Evolutionary conservation across 2,888 invertebrate species (phyloP).

Genomic region (Opisthograptis luteolata): DNA sequence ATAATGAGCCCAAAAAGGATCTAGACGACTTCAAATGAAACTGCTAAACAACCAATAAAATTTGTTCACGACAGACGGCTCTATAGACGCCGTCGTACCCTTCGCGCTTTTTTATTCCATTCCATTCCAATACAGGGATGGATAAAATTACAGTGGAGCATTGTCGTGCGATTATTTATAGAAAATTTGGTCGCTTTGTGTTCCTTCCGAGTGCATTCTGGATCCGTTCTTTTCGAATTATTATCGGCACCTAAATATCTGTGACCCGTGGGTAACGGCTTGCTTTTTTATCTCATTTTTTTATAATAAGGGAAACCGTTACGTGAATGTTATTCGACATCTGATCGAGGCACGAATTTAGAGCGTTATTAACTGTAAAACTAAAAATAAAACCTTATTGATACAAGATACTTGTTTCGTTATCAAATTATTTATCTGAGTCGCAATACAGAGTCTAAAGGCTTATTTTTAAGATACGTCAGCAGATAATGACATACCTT

Average conservation of each 20-base stretch:
- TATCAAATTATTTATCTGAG: constrained; percentile 16
- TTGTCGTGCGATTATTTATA: constrained; percentile 83
- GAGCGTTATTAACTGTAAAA: constrained; percentile 6
- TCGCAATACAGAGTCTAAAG: constrained; percentile 1
- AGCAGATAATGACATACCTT: constrained; percentile 9
- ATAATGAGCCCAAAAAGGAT: too few relatives aligned
- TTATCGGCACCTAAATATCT: constrained; percentile 55
- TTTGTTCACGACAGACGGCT: constrained; percentile 44
- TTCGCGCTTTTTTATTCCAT: constrained; percentile 71
- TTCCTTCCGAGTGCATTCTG: constrained; percentile 66
- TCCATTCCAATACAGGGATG: constrained; percentile 78
- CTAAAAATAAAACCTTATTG: not conserved
- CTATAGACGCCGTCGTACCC: constrained; percentile 54
- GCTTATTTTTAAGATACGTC: constrained; percentile 16
- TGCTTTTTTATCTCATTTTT: constrained; percentile 51
- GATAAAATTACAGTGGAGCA: constrained; percentile 77
- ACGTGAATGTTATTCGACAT: constrained; percentile 26
- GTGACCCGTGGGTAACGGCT: constrained; percentile 61
- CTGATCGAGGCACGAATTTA: constrained; percentile 19
- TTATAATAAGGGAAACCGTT: constrained; percentile 58
- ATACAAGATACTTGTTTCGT: constrained; percentile 6
- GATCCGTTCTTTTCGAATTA: constrained; percentile 61
- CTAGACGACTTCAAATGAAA: not conserved
- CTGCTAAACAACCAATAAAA: constrained; percentile 5
- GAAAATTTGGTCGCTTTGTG: constrained; percentile 80